phyloP scores from a whole-genome alignment of 2,888 invertebrate genomes.

The Torymus texanus region DNA sequence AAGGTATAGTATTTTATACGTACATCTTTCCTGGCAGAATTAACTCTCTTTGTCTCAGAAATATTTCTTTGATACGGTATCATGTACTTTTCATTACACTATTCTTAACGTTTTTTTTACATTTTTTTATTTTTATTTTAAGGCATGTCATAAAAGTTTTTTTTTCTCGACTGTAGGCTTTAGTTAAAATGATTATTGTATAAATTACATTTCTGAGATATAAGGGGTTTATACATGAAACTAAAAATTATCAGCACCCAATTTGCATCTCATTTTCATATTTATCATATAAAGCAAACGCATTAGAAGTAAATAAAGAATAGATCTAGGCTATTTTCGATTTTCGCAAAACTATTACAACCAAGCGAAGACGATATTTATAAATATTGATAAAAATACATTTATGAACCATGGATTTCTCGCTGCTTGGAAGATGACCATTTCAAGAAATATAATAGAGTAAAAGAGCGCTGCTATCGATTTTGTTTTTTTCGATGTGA shows the following conservation, averaged over 20 bases:
- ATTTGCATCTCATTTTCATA: slow-evolving; percentile 36
- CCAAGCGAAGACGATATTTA: background rate
- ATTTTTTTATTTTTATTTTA: too few relatives aligned
- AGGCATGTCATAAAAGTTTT: too few relatives aligned
- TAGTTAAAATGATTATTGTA: too few relatives aligned
- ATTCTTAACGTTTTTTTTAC: too few relatives aligned
- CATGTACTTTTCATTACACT: too few relatives aligned
- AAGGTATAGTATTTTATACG: slow-evolving; percentile 30
- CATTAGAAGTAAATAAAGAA: background rate
- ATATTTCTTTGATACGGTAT: too few relatives aligned
- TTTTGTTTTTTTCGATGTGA: slow-evolving; percentile 7
- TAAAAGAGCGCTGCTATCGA: background rate
- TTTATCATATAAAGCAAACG: background rate
- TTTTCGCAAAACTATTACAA: background rate
- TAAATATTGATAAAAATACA: too few relatives aligned
- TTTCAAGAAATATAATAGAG: background rate
- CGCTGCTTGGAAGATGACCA: background rate
- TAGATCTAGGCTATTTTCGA: slow-evolving; percentile 41
- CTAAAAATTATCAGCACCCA: background rate
- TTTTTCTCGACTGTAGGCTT: too few relatives aligned
- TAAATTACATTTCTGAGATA: background rate
- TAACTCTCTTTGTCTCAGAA: background rate
- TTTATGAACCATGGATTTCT: too few relatives aligned
- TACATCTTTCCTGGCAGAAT: background rate
- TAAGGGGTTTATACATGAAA: background rate